phyloP scores from a whole-genome alignment of 2,113 vertebrate genomes.

The Epinephelus fuscoguttatus region DNA sequence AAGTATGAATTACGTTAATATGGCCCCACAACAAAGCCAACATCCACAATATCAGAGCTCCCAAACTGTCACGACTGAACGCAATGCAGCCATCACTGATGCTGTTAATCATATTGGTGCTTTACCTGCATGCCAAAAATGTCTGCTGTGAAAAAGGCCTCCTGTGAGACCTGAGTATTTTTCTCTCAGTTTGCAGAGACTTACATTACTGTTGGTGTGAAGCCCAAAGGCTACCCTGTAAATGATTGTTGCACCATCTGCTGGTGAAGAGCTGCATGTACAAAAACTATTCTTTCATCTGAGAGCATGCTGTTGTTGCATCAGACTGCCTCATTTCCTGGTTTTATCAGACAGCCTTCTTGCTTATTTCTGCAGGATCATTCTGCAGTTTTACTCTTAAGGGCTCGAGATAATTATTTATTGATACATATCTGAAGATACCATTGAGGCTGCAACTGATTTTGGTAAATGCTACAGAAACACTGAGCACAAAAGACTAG shows the following conservation, averaged over 20 bases:
- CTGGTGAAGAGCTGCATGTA: constrained; percentile 42
- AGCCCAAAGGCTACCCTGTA: background rate
- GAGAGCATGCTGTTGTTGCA: background rate
- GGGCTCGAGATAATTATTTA: background rate
- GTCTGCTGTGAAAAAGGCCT: background rate
- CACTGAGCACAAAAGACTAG: too few relatives aligned
- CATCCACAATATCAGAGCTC: too few relatives aligned
- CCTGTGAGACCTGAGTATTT: background rate
- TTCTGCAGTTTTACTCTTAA: background rate
- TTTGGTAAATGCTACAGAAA: background rate
- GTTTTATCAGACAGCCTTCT: background rate
- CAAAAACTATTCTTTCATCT: background rate
- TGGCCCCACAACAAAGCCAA: background rate
- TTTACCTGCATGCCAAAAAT: background rate
- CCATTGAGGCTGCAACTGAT: background rate
- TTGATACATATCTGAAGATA: background rate
- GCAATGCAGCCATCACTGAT: background rate
- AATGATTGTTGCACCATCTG: constrained; percentile 53
- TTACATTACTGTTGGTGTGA: background rate
- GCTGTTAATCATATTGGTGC: background rate
- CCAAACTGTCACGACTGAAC: background rate
- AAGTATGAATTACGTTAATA: background rate
- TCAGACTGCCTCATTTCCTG: background rate
- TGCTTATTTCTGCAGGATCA: background rate
- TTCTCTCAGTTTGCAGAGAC: background rate